Evolutionary conservation across 2,113 vertebrate genomes (phyloP), one percentile per base, ranked within the genome.

Genomic region (Euleptes europaea): DNA sequence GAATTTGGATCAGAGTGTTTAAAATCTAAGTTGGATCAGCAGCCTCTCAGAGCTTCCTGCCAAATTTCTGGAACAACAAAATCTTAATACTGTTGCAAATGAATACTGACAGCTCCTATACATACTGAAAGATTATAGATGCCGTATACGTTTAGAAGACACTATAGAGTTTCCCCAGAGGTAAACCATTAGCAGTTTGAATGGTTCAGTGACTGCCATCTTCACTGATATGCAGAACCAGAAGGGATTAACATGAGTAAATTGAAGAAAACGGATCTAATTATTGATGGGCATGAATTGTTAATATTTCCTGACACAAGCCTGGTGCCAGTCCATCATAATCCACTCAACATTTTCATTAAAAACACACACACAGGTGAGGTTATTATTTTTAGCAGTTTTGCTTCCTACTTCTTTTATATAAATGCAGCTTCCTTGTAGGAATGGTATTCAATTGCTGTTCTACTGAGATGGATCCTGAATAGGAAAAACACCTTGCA

Each of bases 221-320:
- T 74, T 73, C 60, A 49, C 19, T 31, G 35, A 74, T 74, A 26
- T 6, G 31, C 65, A 12, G 14, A 26, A 78, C 51, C 78, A 49
- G 47, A 42, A 92, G 47, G 86, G 10, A 77, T 70, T 80, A 67
- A 33, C 67, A 47, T 42, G 54, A 40, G 49, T 14, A 87, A 2
- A 3, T 86, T 90, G 47, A 80, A 79, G 40, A 87, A 94, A 84
- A 67, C 69, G 82, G 73, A 38, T 79, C n/a, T 63, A 84, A 81
- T 87, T 87, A 83, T 65, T 75, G 70, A 78, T 17, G 17, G 63
- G 3, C n/a, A 17, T 72, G 78, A 81, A 0, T 49, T 85, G 54
- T 28, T 90, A 90, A 91, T 91, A 91, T 94, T 87, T 60, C 44
- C 14, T 94, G 60, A 76, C 26, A 60, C 79, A 88, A 81, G 73